A percentile compares a stretch with the other conserved stretches of the same genome.
Conservation (phyloP, 2,888 invertebrate species). For the Nemotelus nigrinus region DNA sequence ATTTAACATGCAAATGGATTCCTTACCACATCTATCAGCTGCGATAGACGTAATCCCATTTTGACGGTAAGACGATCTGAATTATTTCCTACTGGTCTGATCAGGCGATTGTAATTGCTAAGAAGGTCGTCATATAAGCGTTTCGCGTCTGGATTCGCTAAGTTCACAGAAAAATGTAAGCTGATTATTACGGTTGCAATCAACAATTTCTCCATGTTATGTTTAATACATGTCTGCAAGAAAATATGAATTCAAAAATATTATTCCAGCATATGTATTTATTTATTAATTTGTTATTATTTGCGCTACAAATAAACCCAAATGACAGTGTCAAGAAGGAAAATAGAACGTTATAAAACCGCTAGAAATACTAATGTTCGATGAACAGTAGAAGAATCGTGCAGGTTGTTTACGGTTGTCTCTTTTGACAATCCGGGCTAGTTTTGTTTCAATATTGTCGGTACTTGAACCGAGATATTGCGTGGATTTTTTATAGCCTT, state of each 20-base stretch:
- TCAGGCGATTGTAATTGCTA: constrained; percentile 94
- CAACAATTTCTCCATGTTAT: constrained; percentile 83
- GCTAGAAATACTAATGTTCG: too few species aligned
- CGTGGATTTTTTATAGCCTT: too few species aligned
- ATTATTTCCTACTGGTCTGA: constrained; percentile 93
- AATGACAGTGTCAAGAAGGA: too few species aligned
- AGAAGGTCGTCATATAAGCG: constrained; percentile 95
- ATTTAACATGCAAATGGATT: constrained; percentile 49
- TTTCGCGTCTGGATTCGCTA: constrained; percentile 92
- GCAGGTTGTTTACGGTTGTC: too few species aligned
- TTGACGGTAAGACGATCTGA: constrained; percentile 94
- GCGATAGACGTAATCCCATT: constrained; percentile 90
- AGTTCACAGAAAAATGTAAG: constrained; percentile 78
- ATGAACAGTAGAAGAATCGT: too few species aligned
- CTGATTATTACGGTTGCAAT: constrained; percentile 79
- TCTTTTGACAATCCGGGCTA: too few species aligned
- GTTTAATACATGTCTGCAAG: constrained; percentile 83
- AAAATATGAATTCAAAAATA: constrained; percentile 45
- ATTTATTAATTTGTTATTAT: too few species aligned
- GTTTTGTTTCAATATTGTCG: too few species aligned
- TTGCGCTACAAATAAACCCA: too few species aligned
- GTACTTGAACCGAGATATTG: too few species aligned
- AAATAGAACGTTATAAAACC: too few species aligned
- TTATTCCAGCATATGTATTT: too few species aligned
- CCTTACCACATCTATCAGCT: constrained; percentile 93